Conservation (phyloP, 1,140 invertebrate genomes). For the Heliconius eleuchia region DNA sequence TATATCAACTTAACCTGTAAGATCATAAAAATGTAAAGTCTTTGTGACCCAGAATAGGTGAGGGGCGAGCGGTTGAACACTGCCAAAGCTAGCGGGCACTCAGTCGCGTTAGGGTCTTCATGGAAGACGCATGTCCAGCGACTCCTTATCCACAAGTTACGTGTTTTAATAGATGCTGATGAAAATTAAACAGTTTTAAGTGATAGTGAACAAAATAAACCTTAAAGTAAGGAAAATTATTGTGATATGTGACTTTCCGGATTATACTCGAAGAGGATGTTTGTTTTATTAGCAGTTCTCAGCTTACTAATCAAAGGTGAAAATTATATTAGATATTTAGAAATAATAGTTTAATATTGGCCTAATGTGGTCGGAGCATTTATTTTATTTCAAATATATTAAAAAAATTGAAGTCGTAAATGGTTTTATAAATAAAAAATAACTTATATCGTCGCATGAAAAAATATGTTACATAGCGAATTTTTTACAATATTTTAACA, state of each 20-base stretch:
- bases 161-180: conserved; percentile 22
- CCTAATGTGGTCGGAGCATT: not conserved
- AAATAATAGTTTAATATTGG: not conserved
- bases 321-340: conserved; percentile 5
- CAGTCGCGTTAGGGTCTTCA: conserved; percentile 49
- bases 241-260: conserved; percentile 64
- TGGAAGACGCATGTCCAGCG: conserved; percentile 41
- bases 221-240: conserved; percentile 31
- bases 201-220: conserved; percentile 27
- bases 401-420: no score
- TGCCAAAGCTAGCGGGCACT: conserved; percentile 44
- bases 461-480: no score
- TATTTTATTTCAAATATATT: not conserved
- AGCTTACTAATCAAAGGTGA: conserved; percentile 65
- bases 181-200: conserved; percentile 19
- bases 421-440: not conserved
- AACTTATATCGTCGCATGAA: not conserved
- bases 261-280: conserved; percentile 63
- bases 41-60: conserved; percentile 59
- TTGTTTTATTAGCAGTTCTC: conserved; percentile 59
- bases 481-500: no score
- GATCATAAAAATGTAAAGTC: conserved; percentile 63
- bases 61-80: conserved; percentile 55
- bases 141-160: conserved; percentile 25
- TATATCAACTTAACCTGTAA: conserved; percentile 62